Conservation (phyloP, 2,888 invertebrate species). For the Ectemnius continuus region DNA sequence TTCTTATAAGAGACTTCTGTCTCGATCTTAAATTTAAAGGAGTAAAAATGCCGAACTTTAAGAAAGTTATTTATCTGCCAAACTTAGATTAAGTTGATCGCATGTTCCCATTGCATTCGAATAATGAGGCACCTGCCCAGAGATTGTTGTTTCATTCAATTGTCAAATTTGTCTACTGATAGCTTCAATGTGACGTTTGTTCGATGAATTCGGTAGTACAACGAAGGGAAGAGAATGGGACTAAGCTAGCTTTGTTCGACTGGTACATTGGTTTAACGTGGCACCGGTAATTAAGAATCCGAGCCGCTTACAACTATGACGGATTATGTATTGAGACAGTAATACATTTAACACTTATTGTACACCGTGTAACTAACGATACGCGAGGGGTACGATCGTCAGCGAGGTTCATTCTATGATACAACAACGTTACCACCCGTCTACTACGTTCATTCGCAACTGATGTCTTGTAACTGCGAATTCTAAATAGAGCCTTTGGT, state of each 20-base stretch:
- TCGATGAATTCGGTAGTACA: no score
- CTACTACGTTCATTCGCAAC: no score
- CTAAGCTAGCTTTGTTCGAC: no score
- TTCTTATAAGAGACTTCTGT: not conserved
- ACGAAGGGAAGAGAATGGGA: no score
- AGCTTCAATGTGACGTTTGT: no score
- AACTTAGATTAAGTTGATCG: slow-evolving; percentile 3
- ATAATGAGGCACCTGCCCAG: no score
- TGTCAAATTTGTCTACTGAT: no score
- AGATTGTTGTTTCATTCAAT: no score
- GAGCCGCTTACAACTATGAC: slow-evolving; percentile 23
- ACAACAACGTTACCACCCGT: not conserved
- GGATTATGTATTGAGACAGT: slow-evolving; percentile 19
- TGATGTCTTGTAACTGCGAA: no score
- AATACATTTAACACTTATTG: slow-evolving; percentile 26
- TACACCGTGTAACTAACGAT: slow-evolving; percentile 21
- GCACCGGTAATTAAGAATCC: slow-evolving; percentile 15
- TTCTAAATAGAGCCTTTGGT: slow-evolving; percentile 8
- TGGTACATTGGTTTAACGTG: slow-evolving; percentile 15
- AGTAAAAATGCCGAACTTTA: not conserved
- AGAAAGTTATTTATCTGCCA: not conserved
- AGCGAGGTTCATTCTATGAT: slow-evolving; percentile 12
- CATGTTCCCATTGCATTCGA: not conserved
- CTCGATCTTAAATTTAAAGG: slow-evolving; percentile 7
- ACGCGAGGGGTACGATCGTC: slow-evolving; percentile 29